Evolutionary conservation across 2,113 vertebrate species (phyloP).

Genomic region (Pituophis catenifer): DNA sequence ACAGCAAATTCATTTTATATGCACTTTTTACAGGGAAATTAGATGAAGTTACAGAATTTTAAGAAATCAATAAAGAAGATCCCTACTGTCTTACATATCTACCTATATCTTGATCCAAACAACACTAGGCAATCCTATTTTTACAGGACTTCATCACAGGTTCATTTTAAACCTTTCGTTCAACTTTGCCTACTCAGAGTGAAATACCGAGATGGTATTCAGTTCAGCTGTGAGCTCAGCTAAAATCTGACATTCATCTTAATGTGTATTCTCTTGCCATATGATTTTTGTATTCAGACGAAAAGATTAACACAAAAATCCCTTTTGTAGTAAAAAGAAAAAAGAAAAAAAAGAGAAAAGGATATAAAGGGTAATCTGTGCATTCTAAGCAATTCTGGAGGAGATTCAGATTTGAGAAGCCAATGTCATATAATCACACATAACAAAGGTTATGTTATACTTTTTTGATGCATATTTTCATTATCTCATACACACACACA

Average conservation of each 20-base stretch:
- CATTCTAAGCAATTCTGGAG: neutral
- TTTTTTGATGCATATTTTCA: neutral
- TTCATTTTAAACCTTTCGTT: neutral
- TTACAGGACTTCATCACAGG: neutral
- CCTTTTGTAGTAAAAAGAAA: neutral
- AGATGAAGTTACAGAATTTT: neutral
- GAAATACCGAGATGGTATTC: neutral
- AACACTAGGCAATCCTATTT: neutral
- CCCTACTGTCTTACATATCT: accelerated
- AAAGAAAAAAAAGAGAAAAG: neutral
- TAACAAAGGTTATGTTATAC: neutral
- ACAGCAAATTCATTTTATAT: neutral
- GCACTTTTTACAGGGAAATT: neutral
- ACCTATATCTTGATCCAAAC: slow-evolving; percentile 1
- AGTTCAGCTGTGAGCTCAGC: neutral
- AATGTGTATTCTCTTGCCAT: neutral
- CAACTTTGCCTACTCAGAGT: neutral
- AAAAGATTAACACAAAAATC: neutral
- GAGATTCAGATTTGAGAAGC: neutral
- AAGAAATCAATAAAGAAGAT: accelerated
- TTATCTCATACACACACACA: neutral
- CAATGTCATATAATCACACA: neutral
- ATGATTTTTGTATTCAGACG: neutral
- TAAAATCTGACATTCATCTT: neutral
- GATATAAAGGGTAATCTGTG: neutral